Conservation (phyloP, 2,113 vertebrate genomes). For the Phycodurus eques region DNA sequence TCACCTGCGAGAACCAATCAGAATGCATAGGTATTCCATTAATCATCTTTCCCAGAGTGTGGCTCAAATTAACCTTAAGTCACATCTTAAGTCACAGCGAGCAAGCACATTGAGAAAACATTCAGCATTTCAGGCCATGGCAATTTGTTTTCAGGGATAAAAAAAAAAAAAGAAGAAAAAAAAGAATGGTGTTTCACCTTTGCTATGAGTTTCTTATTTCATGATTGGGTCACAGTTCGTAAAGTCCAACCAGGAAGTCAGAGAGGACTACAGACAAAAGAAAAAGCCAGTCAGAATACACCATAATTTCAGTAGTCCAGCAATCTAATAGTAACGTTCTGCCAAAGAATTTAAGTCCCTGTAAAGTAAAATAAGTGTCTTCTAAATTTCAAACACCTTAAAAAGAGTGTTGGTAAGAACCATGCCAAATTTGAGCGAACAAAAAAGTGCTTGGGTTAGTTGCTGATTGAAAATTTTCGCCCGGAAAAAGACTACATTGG, state of each 20-base stretch:
- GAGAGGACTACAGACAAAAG: background rate
- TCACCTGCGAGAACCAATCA: slow-evolving; percentile 68
- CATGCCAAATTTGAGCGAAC: too few relatives aligned
- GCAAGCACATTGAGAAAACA: slow-evolving; percentile 27
- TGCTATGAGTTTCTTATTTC: background rate
- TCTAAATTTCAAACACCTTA: too few relatives aligned
- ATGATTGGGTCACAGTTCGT: background rate
- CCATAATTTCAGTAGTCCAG: too few relatives aligned
- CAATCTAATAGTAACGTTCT: too few relatives aligned
- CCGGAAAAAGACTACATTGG: too few relatives aligned
- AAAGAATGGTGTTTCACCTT: background rate
- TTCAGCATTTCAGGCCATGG: slow-evolving; percentile 3
- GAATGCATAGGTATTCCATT: slow-evolving; percentile 72
- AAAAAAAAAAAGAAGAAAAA: background rate
- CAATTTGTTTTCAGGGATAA: slow-evolving; percentile 6
- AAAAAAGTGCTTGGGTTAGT: too few relatives aligned
- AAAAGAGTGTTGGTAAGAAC: too few relatives aligned
- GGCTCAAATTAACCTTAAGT: slow-evolving; percentile 58
- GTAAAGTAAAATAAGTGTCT: too few relatives aligned
- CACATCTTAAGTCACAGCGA: slow-evolving; percentile 20
- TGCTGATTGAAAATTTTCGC: too few relatives aligned
- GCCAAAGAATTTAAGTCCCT: too few relatives aligned
- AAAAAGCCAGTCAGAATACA: background rate
- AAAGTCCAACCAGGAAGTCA: background rate
- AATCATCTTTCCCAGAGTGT: slow-evolving; percentile 69